These are phyloP conservation scores for Manduca sexta DNA, from an alignment of 1,140 invertebrate genomes.

Conservation along the genomic window DNA sequence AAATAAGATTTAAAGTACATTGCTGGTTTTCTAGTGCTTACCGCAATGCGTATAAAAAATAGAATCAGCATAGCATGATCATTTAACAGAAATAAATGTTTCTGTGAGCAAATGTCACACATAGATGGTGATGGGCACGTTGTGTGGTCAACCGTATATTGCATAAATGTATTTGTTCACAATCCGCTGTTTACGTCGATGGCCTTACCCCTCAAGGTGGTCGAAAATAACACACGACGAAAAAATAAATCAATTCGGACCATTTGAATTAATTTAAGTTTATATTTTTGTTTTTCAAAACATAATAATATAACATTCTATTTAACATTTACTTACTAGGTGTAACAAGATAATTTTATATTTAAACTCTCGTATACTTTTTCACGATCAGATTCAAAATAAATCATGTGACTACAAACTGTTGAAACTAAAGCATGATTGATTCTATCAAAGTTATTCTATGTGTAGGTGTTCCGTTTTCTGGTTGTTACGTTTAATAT, in stretches of 20 bases:
- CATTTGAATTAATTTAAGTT: neutral
- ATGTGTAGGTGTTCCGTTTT: too few relatives aligned
- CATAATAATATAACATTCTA: too few relatives aligned
- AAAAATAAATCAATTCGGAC: neutral
- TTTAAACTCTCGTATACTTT: too few relatives aligned
- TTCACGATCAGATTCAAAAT: too few relatives aligned
- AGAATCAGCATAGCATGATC: conserved; percentile 3
- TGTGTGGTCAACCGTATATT: conserved; percentile 50
- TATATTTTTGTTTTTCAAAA: too few relatives aligned
- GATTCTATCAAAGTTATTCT: too few relatives aligned
- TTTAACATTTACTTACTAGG: too few relatives aligned
- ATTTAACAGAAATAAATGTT: neutral
- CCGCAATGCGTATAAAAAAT: neutral
- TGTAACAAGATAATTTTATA: too few relatives aligned
- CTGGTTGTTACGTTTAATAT: too few relatives aligned
- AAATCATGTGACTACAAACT: too few relatives aligned
- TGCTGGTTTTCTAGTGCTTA: conserved; percentile 22
- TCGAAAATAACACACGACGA: conserved; percentile 3
- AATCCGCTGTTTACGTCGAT: conserved; percentile 49
- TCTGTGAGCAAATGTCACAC: conserved; percentile 4
- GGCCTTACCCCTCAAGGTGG: conserved; percentile 21
- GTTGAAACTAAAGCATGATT: too few relatives aligned
- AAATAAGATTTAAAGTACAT: conserved; percentile 27
- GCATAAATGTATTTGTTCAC: conserved; percentile 33
- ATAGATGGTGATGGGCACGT: conserved; percentile 25